These are phyloP conservation scores for Ceraclea dissimilis DNA, from an alignment of 2,888 invertebrate species.

Conservation along the genomic window DNA sequence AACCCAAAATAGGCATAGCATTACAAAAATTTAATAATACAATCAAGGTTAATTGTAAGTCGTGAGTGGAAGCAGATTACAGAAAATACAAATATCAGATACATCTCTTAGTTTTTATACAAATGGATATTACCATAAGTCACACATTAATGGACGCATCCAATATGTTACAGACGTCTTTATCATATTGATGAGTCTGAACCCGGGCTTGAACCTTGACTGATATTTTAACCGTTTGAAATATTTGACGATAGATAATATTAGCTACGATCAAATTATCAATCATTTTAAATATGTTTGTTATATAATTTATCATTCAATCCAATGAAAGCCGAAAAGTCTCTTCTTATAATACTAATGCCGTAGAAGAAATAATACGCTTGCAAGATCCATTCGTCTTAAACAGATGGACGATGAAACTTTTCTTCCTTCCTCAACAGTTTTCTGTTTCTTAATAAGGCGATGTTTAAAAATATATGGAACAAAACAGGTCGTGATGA, in stretches of 20 bases:
- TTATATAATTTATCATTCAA: slow-evolving; percentile 13
- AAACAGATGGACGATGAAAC: too few species aligned
- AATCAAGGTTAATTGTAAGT: background rate
- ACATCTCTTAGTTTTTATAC: background rate
- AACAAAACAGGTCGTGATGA: too few species aligned
- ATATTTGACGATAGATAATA: slow-evolving; percentile 2
- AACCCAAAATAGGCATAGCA: too few species aligned
- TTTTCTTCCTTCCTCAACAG: too few species aligned
- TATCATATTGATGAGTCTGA: background rate
- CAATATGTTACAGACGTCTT: background rate
- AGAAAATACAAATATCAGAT: background rate
- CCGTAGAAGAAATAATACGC: slow-evolving; percentile 5
- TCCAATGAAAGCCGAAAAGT: slow-evolving; percentile 9
- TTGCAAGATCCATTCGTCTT: background rate
- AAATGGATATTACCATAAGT: background rate
- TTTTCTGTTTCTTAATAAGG: too few species aligned
- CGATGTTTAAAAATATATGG: too few species aligned
- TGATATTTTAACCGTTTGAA: slow-evolving; percentile 1
- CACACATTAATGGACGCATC: background rate
- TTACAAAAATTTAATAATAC: too few species aligned
- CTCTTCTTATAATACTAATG: slow-evolving; percentile 6
- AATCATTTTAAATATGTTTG: slow-evolving; percentile 12
- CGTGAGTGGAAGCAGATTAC: background rate
- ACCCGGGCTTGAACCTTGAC: background rate
- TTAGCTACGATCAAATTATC: slow-evolving; percentile 14